Conservation (phyloP, 2,888 invertebrate species). For the Andrena dorsata region DNA sequence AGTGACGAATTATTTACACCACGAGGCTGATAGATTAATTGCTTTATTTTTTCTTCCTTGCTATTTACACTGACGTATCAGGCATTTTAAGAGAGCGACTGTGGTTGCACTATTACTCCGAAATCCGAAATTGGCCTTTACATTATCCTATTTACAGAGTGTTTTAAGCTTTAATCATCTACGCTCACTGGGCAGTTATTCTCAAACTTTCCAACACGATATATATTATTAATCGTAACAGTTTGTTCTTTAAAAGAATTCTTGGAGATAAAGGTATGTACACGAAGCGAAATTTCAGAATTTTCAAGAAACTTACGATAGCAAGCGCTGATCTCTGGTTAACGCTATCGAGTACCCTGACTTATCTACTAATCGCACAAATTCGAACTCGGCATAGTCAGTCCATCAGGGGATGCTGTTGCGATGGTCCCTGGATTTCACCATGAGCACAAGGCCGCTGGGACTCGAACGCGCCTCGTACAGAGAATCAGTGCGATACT, state of each 20-base stretch:
- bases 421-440: neutral
- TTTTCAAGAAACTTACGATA: constrained; percentile 1
- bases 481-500: neutral
- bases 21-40: neutral
- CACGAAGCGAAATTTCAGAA: neutral
- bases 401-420: neutral
- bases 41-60: neutral
- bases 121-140: neutral
- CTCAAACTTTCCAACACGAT: neutral
- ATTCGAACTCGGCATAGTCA: neutral
- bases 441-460: neutral
- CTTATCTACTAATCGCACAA: neutral
- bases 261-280: neutral
- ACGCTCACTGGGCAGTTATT: neutral
- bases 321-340: neutral
- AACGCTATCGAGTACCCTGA: constrained; percentile 5
- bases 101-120: neutral
- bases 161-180: neutral
- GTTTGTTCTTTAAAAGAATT: neutral
- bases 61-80: neutral
- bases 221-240: neutral
- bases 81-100: neutral
- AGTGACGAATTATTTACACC: neutral
- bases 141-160: constrained; percentile 20
- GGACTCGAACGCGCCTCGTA: neutral